Percentiles rank a stretch among this genome's conserved stretches.
Evolutionary conservation across 2,113 vertebrate species (phyloP).

Genomic region (Gopherus flavomarginatus): DNA sequence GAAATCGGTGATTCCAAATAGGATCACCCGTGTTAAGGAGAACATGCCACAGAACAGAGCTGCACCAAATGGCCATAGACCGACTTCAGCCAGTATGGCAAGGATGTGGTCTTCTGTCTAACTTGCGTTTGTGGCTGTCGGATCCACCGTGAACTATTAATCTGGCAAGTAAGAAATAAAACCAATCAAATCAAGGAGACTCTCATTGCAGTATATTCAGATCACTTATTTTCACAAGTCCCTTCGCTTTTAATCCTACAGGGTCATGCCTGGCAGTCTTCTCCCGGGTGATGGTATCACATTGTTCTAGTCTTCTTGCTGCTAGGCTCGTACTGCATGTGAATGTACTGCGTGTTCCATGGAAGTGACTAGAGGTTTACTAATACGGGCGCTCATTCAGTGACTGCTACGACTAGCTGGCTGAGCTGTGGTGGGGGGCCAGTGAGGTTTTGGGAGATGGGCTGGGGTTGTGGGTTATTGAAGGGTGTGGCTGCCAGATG

Average conservation of each 20-base stretch:
- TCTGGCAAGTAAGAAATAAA: not conserved
- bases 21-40: not conserved
- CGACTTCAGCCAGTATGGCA: fast-evolving
- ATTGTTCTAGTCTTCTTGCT: not conserved
- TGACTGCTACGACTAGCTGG: fast-evolving
- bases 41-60: not conserved
- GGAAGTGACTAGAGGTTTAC: not conserved
- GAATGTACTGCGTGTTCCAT: not conserved
- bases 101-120: not conserved
- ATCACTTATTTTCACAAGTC: not conserved
- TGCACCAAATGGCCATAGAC: not conserved
- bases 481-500: not conserved
- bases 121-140: fast-evolving
- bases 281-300: fast-evolving
- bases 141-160: fast-evolving
- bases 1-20: not conserved
- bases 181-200: fast-evolving
- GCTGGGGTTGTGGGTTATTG: not conserved
- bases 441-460: not conserved
- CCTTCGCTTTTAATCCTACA: fast-evolving
- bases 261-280: fast-evolving
- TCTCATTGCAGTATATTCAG: fast-evolving
- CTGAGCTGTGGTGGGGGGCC: fast-evolving
- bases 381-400: fast-evolving
- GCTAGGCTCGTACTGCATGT: fast-evolving